A percentile compares a stretch with the other conserved stretches of the same genome.
phyloP scores from a whole-genome alignment of 1,140 invertebrate species.

The Bilobella aurantiaca region DNA sequence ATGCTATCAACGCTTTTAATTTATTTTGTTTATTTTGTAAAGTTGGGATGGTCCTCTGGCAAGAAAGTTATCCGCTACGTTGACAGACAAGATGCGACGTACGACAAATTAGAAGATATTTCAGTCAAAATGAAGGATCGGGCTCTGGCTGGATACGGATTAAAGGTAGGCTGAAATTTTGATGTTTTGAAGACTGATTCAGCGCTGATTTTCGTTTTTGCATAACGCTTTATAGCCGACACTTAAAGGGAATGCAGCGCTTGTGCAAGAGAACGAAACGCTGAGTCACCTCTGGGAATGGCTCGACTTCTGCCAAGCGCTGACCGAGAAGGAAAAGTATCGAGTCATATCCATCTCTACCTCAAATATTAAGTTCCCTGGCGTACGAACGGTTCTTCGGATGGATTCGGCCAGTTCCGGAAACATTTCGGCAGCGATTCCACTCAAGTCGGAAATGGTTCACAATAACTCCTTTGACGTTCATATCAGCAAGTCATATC shows the following conservation, averaged over 20 bases:
- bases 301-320: constrained; percentile 57
- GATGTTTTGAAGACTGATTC: background rate
- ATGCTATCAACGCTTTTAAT: no score
- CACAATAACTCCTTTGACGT: constrained; percentile 47
- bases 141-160: constrained; percentile 63
- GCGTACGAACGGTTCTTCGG: constrained; percentile 43
- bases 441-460: constrained; percentile 47
- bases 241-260: constrained; percentile 29
- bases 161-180: constrained; percentile 48
- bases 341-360: constrained; percentile 38
- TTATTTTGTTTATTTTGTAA: no score
- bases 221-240: constrained; percentile 50
- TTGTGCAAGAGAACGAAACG: constrained; percentile 37
- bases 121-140: constrained; percentile 59
- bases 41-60: constrained; percentile 63
- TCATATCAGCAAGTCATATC: constrained; percentile 43
- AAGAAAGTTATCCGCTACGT: constrained; percentile 52
- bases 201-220: background rate
- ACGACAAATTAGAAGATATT: constrained; percentile 54
- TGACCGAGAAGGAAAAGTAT: constrained; percentile 56
- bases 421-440: constrained; percentile 37
- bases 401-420: constrained; percentile 37
- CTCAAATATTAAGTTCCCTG: constrained; percentile 53
- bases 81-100: constrained; percentile 45
- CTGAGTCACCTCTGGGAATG: constrained; percentile 62